phyloP scores from a whole-genome alignment of 2,113 vertebrate genomes.

The Pygoscelis antarcticus region DNA sequence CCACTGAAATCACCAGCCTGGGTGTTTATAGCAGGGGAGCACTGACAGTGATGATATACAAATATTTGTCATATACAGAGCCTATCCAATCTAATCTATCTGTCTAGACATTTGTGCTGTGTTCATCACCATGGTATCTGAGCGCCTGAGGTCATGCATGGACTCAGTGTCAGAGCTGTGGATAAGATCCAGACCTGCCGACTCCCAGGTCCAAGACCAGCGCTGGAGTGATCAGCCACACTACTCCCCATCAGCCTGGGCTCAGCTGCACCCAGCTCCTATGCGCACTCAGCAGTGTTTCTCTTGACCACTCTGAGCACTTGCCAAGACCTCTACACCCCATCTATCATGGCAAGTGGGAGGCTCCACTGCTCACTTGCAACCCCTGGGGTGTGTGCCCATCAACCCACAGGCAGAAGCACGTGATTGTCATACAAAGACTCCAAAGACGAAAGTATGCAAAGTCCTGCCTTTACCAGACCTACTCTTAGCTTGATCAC shows the following conservation, averaged over 20 bases:
- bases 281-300: not conserved
- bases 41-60: not conserved
- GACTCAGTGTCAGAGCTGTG: conserved; percentile 51
- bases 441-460: not conserved
- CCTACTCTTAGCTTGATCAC: not conserved
- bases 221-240: not conserved
- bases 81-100: not conserved
- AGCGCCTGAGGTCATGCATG: conserved; percentile 22
- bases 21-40: not conserved
- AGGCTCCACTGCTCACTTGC: not conserved
- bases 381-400: not conserved
- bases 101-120: conserved; percentile 55
- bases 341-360: not conserved
- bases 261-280: not conserved
- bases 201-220: not conserved
- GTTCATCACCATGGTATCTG: conserved; percentile 49
- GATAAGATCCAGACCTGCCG: conserved; percentile 19
- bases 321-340: not conserved
- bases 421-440: not conserved
- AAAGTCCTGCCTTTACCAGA: not conserved
- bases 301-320: not conserved
- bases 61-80: not conserved
- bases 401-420: not conserved
- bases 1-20: not conserved
- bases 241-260: not conserved